Percentiles rank a stretch among this genome's conserved stretches.
These are phyloP conservation scores for Loriculus beryllinus DNA, from an alignment of 2,797 vertebrate species.

Conservation along the genomic window DNA sequence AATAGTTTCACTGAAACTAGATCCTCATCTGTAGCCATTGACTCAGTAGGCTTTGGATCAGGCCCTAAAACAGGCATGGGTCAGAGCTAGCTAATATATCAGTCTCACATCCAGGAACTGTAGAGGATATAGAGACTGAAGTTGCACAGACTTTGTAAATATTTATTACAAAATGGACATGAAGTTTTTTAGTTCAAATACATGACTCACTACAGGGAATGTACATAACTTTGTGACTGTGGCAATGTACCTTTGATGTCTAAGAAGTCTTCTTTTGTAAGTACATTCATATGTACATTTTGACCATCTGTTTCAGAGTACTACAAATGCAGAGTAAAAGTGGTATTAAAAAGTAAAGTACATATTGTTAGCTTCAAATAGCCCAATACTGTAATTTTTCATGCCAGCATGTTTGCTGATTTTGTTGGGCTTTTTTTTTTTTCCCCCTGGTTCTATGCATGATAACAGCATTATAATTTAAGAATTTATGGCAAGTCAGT, in stretches of 20 bases:
- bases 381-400: not conserved
- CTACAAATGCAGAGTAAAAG: not conserved
- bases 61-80: conserved; percentile 58
- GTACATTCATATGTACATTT: not conserved
- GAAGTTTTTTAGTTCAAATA: not conserved
- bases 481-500: not conserved
- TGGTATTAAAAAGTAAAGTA: not conserved
- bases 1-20: conserved; percentile 66
- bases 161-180: not conserved
- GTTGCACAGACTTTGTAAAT: not conserved
- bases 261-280: not conserved
- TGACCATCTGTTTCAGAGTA: not conserved
- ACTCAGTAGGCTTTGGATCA: conserved; percentile 29
- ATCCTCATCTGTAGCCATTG: conserved; percentile 20
- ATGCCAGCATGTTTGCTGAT: not conserved
- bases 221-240: not conserved
- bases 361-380: not conserved
- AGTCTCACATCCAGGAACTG: not conserved
- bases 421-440: not conserved
- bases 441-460: not conserved
- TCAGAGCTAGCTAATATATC: not conserved
- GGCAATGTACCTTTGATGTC: not conserved
- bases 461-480: not conserved
- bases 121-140: not conserved
- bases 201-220: not conserved